Base-by-base conservation (phyloP, 2,797 vertebrate species). In the Aselliscus stoliczkanus region DNA sequence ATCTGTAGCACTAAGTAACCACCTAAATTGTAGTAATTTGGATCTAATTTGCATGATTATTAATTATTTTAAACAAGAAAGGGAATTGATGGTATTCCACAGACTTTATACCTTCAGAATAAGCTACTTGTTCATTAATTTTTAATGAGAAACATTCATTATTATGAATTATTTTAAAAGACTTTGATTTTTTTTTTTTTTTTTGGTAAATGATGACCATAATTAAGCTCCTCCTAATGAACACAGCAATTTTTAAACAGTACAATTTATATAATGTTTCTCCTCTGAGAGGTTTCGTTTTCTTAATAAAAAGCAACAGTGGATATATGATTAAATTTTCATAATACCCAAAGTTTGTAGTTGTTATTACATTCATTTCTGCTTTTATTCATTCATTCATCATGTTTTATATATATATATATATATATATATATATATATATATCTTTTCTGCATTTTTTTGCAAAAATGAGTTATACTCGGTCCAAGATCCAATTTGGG, bases 151-250 rank as follows among this genome's bases (percentile, higher is more conserved):
- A 81, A 83, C 93, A 98, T 98, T 98, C 44, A 96, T 98, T 98
- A 98, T 97, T 98, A 95, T 97, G 96, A 95, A 98, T 98, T 98
- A 90, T 97, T 88, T 98, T 97, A 97, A 75, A 97, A 97, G 93
- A 96, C 88, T 97, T 97, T 96, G 97, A 96, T 96, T 96, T 98
- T 97, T 56, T 44, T 47, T 13, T 80, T 81, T 62, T 4, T 50
- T 97, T 94, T 29, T 60, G 14, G 77, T 97, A 98, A 98, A 97
- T 98, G 69, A 98, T 98, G 96, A 97, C 97, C 97, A 97, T 98
- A 98, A 98, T 98, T 98, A 98, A 97, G 89, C 67, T 83, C 87
- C 97, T 98, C 86, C 91, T 98, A 98, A 98, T 98, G 97, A 98
- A 98, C 97, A 97, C 84, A 97, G 91, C 81, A 97, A 96, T 97